Percentiles rank a stretch among this genome's conserved stretches.
phyloP scores from a whole-genome alignment of 2,888 invertebrate genomes.

The Sesia bembeciformis region DNA sequence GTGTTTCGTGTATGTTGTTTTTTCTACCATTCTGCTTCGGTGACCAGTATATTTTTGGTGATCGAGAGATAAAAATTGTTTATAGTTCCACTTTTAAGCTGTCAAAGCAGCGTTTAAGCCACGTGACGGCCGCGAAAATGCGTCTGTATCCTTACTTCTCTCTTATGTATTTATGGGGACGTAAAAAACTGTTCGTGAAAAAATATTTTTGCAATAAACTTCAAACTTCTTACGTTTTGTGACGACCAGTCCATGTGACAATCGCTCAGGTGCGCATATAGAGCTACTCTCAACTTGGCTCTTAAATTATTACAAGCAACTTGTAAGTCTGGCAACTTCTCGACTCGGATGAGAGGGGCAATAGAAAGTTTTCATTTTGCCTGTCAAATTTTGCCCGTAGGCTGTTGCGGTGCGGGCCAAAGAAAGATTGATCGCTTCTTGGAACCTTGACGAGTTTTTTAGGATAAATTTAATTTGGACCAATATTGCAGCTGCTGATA shows the following conservation, averaged over 20 bases:
- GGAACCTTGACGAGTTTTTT: constrained; percentile 1
- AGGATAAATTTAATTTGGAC: neutral
- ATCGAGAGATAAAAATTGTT: too few relatives aligned
- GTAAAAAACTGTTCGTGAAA: neutral
- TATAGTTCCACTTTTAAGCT: too few relatives aligned
- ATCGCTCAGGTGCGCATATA: neutral
- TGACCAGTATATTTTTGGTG: too few relatives aligned
- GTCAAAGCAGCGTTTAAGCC: too few relatives aligned
- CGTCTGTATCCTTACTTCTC: too few relatives aligned
- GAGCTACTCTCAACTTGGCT: constrained; percentile 28
- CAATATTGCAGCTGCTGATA: too few relatives aligned
- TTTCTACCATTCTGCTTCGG: too few relatives aligned
- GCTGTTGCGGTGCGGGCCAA: constrained; percentile 4
- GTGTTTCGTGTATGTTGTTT: too few relatives aligned
- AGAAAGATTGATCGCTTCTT: constrained; percentile 12
- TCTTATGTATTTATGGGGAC: too few relatives aligned
- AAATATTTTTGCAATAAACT: neutral
- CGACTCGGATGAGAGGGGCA: constrained; percentile 24
- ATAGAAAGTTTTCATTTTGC: constrained; percentile 39
- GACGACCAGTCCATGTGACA: neutral
- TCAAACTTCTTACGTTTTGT: neutral
- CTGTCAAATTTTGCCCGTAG: constrained; percentile 14
- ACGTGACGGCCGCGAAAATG: too few relatives aligned
- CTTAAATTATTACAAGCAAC: constrained; percentile 28
- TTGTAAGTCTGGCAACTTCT: constrained; percentile 19